phyloP scores from a whole-genome alignment of 2,113 vertebrate genomes.

The Mustelus asterias region DNA sequence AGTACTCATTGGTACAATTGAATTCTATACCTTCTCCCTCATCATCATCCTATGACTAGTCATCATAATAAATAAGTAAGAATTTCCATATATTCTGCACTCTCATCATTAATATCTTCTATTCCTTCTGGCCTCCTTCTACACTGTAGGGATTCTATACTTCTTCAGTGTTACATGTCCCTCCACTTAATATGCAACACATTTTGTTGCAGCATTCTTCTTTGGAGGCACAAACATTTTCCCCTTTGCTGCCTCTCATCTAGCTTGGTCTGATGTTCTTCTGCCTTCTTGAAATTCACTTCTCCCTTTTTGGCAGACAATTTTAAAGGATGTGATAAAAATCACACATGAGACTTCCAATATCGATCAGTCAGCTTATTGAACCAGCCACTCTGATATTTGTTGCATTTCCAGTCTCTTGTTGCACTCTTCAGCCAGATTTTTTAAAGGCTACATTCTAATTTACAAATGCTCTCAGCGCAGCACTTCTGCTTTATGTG shows the following conservation, averaged over 20 bases:
- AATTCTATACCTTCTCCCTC: too few species aligned
- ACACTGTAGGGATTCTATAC: too few species aligned
- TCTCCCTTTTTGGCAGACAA: not conserved
- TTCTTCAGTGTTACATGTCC: not conserved
- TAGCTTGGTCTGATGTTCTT: not conserved
- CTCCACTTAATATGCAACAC: not conserved
- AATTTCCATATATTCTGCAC: too few species aligned
- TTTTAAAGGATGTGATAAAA: not conserved
- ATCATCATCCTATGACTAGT: too few species aligned
- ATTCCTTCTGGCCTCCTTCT: too few species aligned
- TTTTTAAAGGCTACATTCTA: not conserved
- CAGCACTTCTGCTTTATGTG: not conserved
- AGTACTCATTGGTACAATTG: too few species aligned
- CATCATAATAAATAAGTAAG: too few species aligned
- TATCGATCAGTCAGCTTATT: not conserved
- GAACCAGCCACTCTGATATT: not conserved
- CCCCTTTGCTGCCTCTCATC: not conserved
- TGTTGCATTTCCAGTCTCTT: not conserved
- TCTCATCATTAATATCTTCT: too few species aligned
- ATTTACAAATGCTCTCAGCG: not conserved
- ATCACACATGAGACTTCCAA: not conserved
- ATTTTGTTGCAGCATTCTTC: not conserved
- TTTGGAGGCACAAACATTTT: not conserved
- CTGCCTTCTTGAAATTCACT: not conserved
- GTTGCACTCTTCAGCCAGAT: not conserved